Evolutionary conservation across 2,888 invertebrate species (phyloP), one percentile per base, ranked within the genome.

Genomic region (Autographa gamma): DNA sequence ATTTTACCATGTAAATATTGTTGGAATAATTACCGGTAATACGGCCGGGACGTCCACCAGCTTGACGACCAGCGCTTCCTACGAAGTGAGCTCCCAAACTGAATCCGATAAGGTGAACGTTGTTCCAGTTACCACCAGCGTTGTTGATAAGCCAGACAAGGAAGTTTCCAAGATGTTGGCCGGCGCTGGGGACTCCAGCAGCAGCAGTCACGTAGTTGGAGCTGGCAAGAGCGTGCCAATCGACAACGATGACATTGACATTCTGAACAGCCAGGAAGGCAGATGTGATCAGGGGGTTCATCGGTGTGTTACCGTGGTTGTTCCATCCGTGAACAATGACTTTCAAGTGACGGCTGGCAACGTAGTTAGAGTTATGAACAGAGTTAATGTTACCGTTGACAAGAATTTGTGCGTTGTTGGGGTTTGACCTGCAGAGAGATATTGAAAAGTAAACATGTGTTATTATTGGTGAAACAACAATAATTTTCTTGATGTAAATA

Each of bases 1-100:
- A 1, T 2, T 25, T 25, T 2, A 25, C 3, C 3, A 2, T 5
- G n/a, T 16, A 54, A 54, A 60, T 16, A 13, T 6, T 18, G 13
- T 25, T 8, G 5, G 0, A 6, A 25, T 63, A 77, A 69, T 79
- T 52, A 93, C 93, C 93, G 60, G 93, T 93, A 14, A 93, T 81
- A 66, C 92, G 88, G 2, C 75, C 74, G 3, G 89, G 85, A 2
- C 84, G 84, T 11, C 89, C 81, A 6, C 86, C 79, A 59, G 86
- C 82, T 0, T 73, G 70, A 9, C 92, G 90, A 4, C 93, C 93
- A 66, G 91, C 91, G 32, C 86, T 89, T 2, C 93, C 93, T 2
- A 92, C 92, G 6, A 93, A 80, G 69, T 93, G 93, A 71, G 93
- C 93, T 1, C 94, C 94, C 74, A 93, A 88, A 80, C 93, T 93